Evolutionary conservation across 1,140 invertebrate species (phyloP).

Genomic region (Notospermus geniculatus): DNA sequence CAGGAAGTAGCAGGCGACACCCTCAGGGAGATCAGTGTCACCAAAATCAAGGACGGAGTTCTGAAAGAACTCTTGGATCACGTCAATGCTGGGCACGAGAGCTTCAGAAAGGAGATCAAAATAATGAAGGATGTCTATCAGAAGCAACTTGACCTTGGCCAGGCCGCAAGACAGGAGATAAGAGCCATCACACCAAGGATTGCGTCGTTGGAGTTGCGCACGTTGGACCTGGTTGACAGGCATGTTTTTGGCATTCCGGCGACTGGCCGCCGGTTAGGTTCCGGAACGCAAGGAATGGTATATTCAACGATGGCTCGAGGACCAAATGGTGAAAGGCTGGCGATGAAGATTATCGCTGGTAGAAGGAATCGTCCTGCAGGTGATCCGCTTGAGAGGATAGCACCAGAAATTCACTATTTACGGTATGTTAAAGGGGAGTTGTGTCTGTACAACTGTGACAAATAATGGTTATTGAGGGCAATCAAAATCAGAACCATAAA

Average conservation of each 20-base stretch:
- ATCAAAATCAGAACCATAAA: no score
- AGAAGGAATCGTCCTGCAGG: background rate
- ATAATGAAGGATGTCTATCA: background rate
- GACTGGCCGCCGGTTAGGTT: background rate
- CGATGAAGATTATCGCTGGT: background rate
- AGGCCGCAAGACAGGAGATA: background rate
- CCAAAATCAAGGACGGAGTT: background rate
- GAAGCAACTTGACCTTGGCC: background rate
- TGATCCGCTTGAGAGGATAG: background rate
- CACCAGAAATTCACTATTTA: conserved; percentile 3
- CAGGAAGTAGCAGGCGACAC: background rate
- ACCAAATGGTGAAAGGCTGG: background rate
- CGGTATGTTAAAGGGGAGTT: no score
- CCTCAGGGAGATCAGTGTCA: background rate
- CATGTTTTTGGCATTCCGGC: background rate
- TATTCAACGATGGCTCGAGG: background rate
- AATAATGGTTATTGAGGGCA: no score
- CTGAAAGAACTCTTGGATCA: background rate
- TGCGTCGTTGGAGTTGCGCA: background rate
- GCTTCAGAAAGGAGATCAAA: background rate
- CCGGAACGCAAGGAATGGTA: background rate
- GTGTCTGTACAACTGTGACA: no score
- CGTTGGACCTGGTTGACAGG: background rate
- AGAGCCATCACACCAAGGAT: background rate
- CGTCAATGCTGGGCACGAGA: background rate